Evolutionary conservation across 2,888 invertebrate species (phyloP).

Genomic region (Catocala nupta): DNA sequence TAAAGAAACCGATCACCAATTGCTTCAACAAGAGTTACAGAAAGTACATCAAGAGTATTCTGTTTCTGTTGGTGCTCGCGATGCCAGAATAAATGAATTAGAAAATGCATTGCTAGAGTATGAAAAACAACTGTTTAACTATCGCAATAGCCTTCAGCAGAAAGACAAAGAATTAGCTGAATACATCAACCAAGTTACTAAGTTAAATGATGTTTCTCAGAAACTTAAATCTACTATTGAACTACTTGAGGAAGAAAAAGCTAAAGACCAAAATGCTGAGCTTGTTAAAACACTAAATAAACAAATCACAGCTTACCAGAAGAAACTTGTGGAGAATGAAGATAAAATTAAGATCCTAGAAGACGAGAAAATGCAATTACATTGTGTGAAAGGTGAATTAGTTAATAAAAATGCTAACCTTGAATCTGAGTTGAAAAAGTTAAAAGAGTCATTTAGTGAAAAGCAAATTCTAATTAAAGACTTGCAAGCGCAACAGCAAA

Average conservation of each 20-base stretch:
- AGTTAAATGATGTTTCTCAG: slow-evolving; percentile 84
- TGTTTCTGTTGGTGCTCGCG: slow-evolving; percentile 71
- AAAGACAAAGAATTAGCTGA: slow-evolving; percentile 82
- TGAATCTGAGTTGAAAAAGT: slow-evolving; percentile 73
- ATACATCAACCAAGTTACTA: slow-evolving; percentile 85
- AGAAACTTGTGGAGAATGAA: slow-evolving; percentile 75
- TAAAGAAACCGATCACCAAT: slow-evolving; percentile 65
- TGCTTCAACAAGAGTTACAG: slow-evolving; percentile 68
- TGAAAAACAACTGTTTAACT: slow-evolving; percentile 81
- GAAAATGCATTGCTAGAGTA: slow-evolving; percentile 82
- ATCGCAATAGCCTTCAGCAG: slow-evolving; percentile 76
- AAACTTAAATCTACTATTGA: slow-evolving; percentile 84
- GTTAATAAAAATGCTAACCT: slow-evolving; percentile 69
- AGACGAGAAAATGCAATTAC: slow-evolving; percentile 77
- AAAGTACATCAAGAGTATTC: slow-evolving; percentile 76
- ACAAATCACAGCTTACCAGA: slow-evolving; percentile 81
- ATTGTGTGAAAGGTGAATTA: slow-evolving; percentile 67
- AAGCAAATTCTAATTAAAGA: slow-evolving; percentile 80
- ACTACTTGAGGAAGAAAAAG: slow-evolving; percentile 81
- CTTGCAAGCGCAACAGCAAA: slow-evolving; percentile 79
- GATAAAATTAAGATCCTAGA: slow-evolving; percentile 76
- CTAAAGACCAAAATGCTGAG: slow-evolving; percentile 83
- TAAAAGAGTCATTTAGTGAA: slow-evolving; percentile 78
- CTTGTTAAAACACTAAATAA: slow-evolving; percentile 85
- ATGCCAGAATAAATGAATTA: slow-evolving; percentile 81